Base-by-base conservation (phyloP, 2,888 invertebrate genomes). In the Drosophila tripunctata region DNA sequence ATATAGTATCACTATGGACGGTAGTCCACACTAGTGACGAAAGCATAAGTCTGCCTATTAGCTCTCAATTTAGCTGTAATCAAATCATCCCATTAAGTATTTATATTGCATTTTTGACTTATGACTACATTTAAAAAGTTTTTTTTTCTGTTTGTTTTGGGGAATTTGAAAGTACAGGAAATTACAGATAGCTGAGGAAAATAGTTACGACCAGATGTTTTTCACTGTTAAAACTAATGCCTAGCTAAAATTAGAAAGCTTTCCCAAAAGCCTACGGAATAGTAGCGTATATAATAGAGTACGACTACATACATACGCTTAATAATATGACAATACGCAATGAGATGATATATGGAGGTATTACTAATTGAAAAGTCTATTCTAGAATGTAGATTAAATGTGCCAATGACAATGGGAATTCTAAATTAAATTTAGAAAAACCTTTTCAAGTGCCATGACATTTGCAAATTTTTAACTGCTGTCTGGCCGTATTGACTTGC, bases 371-470 rank as follows among this genome's bases (percentile, higher is more conserved):
- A 36, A 48, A 27, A 27, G 17, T 50, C 15, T 27, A 24, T 50
- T 36, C 4, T 4, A 2, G n/a, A n/a, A n/a, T n/a, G n/a, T n/a
- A 12, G 36, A 48, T 36, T 36, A 19, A 12, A 10, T 8, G n/a
- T n/a, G n/a, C 10, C 19, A 8, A 19, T 40, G 51, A 19, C 38
- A 40, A 30, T 51, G 51, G 40, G 19, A 40, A 30, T 17, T 17
- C 4, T 8, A 15, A 15, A 40, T n/a, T 47, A 45, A 31, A 50
- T 8, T 50, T 55, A 14, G 40, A 47, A 47, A 35, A 14, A 17
- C 1, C n/a, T 6, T 44, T 2, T 56, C 5, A 66, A 67, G 67
- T 47, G 22, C 40, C 30, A 41, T 50, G 67, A 68, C 50, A 36
- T 56, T 69, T 12, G 7, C 50, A 45, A 41, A 35, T 27, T 15